These are phyloP conservation scores for Phortica magna DNA, from an alignment of 2,888 invertebrate species.

Conservation along the genomic window DNA sequence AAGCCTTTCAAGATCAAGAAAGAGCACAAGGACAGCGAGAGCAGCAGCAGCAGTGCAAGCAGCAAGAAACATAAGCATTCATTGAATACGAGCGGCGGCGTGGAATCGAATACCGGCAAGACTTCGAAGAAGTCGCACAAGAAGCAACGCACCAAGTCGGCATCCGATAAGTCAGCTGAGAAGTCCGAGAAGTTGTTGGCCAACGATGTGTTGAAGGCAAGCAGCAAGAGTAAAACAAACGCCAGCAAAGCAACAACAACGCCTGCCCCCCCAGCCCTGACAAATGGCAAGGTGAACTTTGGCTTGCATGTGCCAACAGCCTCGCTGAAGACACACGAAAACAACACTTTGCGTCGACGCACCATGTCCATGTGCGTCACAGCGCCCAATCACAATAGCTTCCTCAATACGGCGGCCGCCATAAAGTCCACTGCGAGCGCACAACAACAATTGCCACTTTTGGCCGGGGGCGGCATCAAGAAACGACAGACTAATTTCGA, in stretches of 20 bases:
- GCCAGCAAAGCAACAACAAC: not conserved
- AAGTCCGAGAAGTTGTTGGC: not conserved
- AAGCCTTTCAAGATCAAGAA: conserved; percentile 56
- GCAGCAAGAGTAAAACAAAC: not conserved
- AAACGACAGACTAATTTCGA: conserved; percentile 79
- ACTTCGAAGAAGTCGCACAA: conserved; percentile 47
- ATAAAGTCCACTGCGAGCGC: not conserved
- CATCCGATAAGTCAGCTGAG: conserved; percentile 5
- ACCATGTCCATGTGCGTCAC: conserved; percentile 64
- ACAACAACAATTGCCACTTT: conserved; percentile 10
- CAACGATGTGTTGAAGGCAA: not conserved
- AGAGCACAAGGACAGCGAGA: conserved; percentile 49
- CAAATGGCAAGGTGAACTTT: conserved; percentile 3
- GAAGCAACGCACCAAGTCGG: conserved; percentile 25
- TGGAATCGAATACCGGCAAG: not conserved
- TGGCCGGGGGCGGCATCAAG: conserved; percentile 55
- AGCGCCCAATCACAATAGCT: conserved; percentile 25
- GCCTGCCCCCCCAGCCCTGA: no score
- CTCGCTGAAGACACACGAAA: not conserved
- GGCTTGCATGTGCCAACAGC: not conserved
- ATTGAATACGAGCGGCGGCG: not conserved
- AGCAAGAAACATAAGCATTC: conserved; percentile 29
- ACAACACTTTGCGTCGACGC: conserved; percentile 55
- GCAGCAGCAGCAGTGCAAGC: conserved; percentile 36
- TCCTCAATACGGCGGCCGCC: not conserved